phyloP scores from a whole-genome alignment of 1,140 invertebrate species.

The Popillia japonica region DNA sequence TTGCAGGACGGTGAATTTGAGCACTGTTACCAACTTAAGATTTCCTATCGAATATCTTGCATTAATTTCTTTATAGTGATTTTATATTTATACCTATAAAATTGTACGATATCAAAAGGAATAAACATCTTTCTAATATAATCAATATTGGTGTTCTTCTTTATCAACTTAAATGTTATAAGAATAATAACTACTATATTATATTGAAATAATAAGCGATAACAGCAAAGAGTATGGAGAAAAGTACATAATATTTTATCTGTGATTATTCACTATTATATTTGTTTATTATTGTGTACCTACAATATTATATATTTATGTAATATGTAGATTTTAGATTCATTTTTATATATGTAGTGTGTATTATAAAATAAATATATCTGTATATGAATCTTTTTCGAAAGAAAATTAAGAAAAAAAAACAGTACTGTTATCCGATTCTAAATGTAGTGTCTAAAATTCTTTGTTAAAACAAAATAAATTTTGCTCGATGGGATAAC shows the following conservation, averaged over 20 bases:
- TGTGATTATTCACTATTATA: constrained; percentile 42
- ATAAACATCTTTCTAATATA: background rate
- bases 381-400: constrained; percentile 3
- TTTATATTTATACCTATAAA: background rate
- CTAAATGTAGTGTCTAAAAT: constrained; percentile 25
- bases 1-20: too few species aligned
- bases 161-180: constrained; percentile 14
- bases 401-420: background rate
- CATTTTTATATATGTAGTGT: constrained; percentile 35
- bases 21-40: too few species aligned
- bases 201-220: background rate
- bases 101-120: background rate
- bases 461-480: constrained; percentile 23
- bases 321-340: constrained; percentile 31
- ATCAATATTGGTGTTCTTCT: constrained; percentile 14
- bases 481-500: too few species aligned
- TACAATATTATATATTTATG: constrained; percentile 23
- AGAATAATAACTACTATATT: constrained; percentile 4
- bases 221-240: background rate
- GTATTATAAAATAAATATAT: background rate
- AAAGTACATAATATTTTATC: constrained; percentile 44
- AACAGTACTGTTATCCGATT: background rate
- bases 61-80: background rate
- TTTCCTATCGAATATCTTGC: background rate
- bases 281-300: constrained; percentile 27